A percentile compares a stretch with the other conserved stretches of the same genome.
Evolutionary conservation across 2,888 invertebrate species (phyloP).

Genomic region (Rhabditoides inermis): DNA sequence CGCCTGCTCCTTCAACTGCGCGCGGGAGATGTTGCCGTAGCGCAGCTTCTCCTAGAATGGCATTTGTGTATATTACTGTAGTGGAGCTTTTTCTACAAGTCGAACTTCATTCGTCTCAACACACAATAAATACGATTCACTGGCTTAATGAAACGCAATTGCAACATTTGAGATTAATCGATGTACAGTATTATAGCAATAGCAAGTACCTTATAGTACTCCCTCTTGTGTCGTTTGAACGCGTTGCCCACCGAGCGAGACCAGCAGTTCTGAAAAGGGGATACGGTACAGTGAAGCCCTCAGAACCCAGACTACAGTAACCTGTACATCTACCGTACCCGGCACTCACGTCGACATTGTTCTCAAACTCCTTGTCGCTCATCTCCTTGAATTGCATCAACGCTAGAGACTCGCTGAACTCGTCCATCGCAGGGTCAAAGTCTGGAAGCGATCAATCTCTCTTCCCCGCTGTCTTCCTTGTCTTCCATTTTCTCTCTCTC

Average conservation of each 20-base stretch:
- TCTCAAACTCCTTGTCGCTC: constrained; percentile 33
- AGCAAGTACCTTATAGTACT: constrained; percentile 68
- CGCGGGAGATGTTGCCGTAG: constrained; percentile 71
- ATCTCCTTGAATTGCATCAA: constrained; percentile 18
- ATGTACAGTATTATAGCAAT: neutral
- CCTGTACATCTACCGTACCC: too few relatives aligned
- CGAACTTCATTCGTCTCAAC: too few relatives aligned
- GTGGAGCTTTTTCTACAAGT: too few relatives aligned
- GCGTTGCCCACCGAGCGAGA: constrained; percentile 60
- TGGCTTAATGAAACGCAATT: too few relatives aligned
- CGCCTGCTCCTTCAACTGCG: constrained; percentile 72
- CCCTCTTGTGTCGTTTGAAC: constrained; percentile 74
- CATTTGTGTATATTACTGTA: too few relatives aligned
- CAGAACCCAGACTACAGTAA: neutral
- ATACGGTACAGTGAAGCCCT: too few relatives aligned
- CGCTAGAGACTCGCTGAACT: constrained; percentile 23
- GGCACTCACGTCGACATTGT: constrained; percentile 21
- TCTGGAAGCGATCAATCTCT: neutral
- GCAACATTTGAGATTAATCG: too few relatives aligned
- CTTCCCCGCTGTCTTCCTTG: neutral
- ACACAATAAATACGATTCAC: too few relatives aligned
- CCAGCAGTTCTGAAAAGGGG: constrained; percentile 21
- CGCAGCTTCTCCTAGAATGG: constrained; percentile 81
- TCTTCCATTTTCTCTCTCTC: neutral
- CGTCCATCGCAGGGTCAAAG: constrained; percentile 6